Base-by-base conservation (phyloP, 1,140 invertebrate species). In the Drosophila funebris region DNA sequence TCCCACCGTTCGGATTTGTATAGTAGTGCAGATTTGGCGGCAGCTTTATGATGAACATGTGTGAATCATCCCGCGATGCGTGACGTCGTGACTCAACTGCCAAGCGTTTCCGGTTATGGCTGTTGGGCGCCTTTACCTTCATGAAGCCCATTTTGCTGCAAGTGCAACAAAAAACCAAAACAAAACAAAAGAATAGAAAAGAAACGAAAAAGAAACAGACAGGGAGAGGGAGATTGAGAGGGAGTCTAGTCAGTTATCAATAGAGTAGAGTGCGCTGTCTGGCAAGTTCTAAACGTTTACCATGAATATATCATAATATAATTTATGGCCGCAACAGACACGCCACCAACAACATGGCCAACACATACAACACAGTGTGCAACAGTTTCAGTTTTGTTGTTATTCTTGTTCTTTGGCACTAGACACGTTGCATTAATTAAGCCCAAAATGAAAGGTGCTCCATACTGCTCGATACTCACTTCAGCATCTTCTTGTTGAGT, bases 11-110 rank as follows among this genome's bases (percentile, higher is more conserved):
- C 6, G 93, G 93, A 75, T 94, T 93, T 2, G 94, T 94, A 91
- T 96, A 96, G 88, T 96, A 97, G 72, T 95, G 95, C n/a, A 94
- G 95, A 92, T 95, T 96, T 3, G 96, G 95, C 1, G 96, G 96
- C 13, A 96, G 92, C 90, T 96, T 96, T 63, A 97, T 95, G 71
- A 96, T 94, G 92, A 95, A 96, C 93, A 97, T 95, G 90, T 96
- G 95, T 33, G 96, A 96, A 91, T 97, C 96, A 66, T 94, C 94
- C 2, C 94, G 93, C 44, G 93, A 91, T 37, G 94, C 93, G 69
- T 95, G 94, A 50, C 94, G 93, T 57, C 94, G 91, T 60, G 95
- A 95, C 92, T 95, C 95, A 48, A 95, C 95, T 0, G 95, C 95
- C 24, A 96, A 82, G 6, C 95, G 93, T 90, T 96, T 96, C 69